phyloP scores from a whole-genome alignment of 2,113 vertebrate species.

The Excalfactoria chinensis region DNA sequence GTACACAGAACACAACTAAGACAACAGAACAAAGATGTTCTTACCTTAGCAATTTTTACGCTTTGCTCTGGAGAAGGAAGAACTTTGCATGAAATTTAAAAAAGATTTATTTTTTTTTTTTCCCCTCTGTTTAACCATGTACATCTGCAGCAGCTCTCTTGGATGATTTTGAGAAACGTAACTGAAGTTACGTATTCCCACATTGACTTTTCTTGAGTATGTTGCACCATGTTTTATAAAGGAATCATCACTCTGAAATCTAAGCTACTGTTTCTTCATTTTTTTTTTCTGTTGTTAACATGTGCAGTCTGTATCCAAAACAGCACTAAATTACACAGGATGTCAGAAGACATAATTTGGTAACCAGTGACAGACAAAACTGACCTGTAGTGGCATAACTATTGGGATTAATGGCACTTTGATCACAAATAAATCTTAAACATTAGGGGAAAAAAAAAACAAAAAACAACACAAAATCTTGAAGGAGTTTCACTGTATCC shows the following conservation, averaged over 20 bases:
- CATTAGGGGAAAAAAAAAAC: not conserved
- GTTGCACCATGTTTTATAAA: not conserved
- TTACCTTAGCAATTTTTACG: not conserved
- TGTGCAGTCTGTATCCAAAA: not conserved
- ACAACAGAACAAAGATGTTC: not conserved
- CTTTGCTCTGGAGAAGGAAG: slow-evolving; percentile 1
- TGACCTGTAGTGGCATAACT: not conserved
- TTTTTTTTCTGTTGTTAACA: not conserved
- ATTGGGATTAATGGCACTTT: not conserved
- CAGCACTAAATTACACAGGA: not conserved
- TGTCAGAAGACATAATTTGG: not conserved
- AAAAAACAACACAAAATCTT: not conserved
- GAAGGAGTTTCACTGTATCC: not conserved
- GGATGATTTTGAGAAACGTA: not conserved
- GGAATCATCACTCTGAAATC: not conserved
- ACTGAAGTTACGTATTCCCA: not conserved
- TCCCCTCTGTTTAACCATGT: not conserved
- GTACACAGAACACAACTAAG: not conserved
- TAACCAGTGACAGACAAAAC: not conserved
- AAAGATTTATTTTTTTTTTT: not conserved
- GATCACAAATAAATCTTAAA: not conserved
- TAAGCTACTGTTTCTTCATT: not conserved
- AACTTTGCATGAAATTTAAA: not conserved
- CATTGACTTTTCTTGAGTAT: not conserved
- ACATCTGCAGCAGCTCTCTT: not conserved